Percentiles rank a stretch among this genome's conserved stretches.
Evolutionary conservation across 2,797 vertebrate species (phyloP).

Genomic region (Simalia tracyae): DNA sequence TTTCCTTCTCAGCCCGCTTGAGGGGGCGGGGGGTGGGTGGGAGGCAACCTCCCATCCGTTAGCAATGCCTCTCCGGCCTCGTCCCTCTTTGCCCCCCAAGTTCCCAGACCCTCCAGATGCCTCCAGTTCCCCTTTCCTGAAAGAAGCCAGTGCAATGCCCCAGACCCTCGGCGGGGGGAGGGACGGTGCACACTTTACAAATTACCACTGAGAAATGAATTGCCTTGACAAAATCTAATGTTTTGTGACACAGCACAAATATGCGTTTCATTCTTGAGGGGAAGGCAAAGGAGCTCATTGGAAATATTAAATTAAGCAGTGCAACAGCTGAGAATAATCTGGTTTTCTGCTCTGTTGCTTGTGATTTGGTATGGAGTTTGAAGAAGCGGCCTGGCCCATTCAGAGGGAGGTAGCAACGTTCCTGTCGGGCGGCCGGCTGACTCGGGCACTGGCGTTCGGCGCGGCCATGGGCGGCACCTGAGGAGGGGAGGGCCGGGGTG

Average conservation of each 20-base stretch:
- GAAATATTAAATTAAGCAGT: slow-evolving; percentile 99
- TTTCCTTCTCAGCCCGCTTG: not conserved
- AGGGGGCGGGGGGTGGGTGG: not conserved
- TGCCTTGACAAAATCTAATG: slow-evolving; percentile 87
- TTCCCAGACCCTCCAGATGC: slow-evolving; percentile 30
- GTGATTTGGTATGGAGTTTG: slow-evolving; percentile 81
- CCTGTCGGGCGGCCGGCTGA: not conserved
- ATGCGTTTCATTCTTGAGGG: slow-evolving; percentile 82
- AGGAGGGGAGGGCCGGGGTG: not conserved
- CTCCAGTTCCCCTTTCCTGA: slow-evolving; percentile 61
- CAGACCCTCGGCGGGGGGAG: slow-evolving; percentile 49
- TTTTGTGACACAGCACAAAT: slow-evolving; percentile 92
- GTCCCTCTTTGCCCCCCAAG: not conserved
- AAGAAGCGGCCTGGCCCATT: slow-evolving; percentile 69
- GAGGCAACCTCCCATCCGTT: not conserved
- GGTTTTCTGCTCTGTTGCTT: slow-evolving; percentile 96
- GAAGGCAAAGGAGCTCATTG: slow-evolving; percentile 83
- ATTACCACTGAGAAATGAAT: slow-evolving; percentile 87
- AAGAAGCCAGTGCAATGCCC: slow-evolving; percentile 66
- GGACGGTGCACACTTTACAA: slow-evolving; percentile 70
- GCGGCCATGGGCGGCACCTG: too few species aligned
- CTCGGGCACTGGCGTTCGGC: not conserved
- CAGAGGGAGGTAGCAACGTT: slow-evolving; percentile 38
- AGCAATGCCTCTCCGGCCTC: not conserved
- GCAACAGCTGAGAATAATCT: slow-evolving; percentile 97